Conservation (phyloP, 2,888 invertebrate species). For the Urechis unicinctus region DNA sequence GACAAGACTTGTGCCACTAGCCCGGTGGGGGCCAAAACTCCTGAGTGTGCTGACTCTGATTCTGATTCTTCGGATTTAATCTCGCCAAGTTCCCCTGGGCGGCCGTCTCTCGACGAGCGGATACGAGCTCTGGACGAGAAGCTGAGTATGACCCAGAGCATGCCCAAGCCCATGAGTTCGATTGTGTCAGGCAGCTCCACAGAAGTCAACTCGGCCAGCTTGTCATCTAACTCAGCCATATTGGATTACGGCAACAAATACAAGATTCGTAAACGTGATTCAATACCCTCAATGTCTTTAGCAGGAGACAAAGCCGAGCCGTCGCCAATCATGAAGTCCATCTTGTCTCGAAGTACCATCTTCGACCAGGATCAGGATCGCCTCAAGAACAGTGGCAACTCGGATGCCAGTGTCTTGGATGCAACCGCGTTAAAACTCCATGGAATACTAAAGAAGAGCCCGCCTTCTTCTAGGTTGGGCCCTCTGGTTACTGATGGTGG, state of each 20-base stretch:
- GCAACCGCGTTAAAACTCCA: not conserved
- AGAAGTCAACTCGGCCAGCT: not conserved
- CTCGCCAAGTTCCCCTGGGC: constrained; percentile 1
- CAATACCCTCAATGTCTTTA: not conserved
- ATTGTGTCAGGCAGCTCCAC: not conserved
- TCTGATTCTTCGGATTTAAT: not conserved
- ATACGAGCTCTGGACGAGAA: constrained; percentile 88
- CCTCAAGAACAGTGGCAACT: constrained; percentile 47
- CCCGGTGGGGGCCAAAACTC: too few species aligned
- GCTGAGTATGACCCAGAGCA: constrained; percentile 56
- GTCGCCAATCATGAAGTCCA: constrained; percentile 85
- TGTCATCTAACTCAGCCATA: not conserved
- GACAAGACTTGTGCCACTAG: too few species aligned
- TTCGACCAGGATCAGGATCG: constrained; percentile 94
- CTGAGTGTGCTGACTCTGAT: not conserved
- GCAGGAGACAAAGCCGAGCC: constrained; percentile 65
- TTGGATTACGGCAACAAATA: constrained; percentile 21
- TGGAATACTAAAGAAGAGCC: not conserved
- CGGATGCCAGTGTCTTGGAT: not conserved
- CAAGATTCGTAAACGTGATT: constrained; percentile 1
- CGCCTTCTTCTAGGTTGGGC: not conserved
- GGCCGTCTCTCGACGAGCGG: constrained; percentile 75
- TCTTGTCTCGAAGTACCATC: constrained; percentile 82
- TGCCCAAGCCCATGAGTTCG: constrained; percentile 25
- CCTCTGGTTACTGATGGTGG: not conserved